These are phyloP conservation scores for Habroteleia sp. DNA, from an alignment of 2,888 invertebrate species.

Conservation along the genomic window DNA sequence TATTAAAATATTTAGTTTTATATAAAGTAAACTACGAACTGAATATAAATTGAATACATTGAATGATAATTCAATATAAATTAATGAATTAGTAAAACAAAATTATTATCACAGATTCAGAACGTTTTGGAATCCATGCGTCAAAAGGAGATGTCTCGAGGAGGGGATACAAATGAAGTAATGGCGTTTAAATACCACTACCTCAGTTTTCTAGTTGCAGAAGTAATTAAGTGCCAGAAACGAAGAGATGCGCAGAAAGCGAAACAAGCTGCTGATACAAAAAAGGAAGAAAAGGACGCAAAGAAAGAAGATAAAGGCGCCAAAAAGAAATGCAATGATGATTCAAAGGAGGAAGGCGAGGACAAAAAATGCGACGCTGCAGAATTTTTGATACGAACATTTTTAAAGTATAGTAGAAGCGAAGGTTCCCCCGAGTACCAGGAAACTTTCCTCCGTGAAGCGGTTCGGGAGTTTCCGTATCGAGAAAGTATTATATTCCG, in stretches of 20 bases:
- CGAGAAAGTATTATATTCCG: conserved; percentile 94
- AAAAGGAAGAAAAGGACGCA: too few species aligned
- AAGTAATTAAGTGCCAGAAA: conserved; percentile 87
- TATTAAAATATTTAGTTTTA: too few species aligned
- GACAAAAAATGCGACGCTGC: conserved; percentile 84
- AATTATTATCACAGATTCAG: conserved; percentile 82
- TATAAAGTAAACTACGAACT: too few species aligned
- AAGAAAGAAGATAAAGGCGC: conserved; percentile 70
- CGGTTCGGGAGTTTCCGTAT: conserved; percentile 94
- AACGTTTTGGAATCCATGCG: conserved; percentile 92
- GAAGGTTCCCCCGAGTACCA: conserved; percentile 84
- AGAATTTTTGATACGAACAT: conserved; percentile 88
- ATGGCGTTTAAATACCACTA: conserved; percentile 95
- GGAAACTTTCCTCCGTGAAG: conserved; percentile 90
- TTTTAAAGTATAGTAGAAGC: conserved; percentile 88
- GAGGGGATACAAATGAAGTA: conserved; percentile 92
- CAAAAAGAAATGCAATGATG: too few species aligned
- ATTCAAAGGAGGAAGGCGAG: conserved; percentile 75
- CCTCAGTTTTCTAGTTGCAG: conserved; percentile 87
- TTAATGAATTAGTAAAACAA: too few species aligned
- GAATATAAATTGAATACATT: too few species aligned
- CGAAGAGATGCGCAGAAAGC: conserved; percentile 84
- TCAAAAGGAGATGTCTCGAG: conserved; percentile 92
- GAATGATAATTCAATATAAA: not conserved
- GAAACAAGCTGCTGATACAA: conserved; percentile 77